Evolutionary conservation across 2,113 vertebrate genomes (phyloP).

Genomic region (Chionis minor): DNA sequence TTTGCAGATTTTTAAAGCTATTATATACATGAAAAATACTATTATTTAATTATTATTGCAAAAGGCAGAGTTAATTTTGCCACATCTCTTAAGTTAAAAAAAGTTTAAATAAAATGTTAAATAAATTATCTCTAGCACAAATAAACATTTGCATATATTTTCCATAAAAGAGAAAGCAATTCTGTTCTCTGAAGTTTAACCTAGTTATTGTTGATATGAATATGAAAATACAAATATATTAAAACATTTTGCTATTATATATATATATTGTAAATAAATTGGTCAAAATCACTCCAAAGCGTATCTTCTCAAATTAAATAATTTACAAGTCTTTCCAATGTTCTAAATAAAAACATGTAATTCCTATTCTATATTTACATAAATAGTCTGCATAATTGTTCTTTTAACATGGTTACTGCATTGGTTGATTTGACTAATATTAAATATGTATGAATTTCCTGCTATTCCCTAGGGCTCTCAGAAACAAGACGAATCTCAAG

Average conservation of each 20-base stretch:
- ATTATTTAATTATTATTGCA: neutral
- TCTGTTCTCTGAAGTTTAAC: neutral
- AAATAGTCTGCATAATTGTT: constrained; percentile 48
- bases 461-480: constrained; percentile 24
- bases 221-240: constrained; percentile 19
- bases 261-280: constrained; percentile 21
- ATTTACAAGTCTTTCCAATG: constrained; percentile 39
- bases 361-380: constrained; percentile 47
- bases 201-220: neutral
- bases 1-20: neutral
- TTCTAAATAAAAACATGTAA: constrained; percentile 30
- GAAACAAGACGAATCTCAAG: constrained; percentile 67
- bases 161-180: neutral
- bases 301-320: constrained; percentile 34
- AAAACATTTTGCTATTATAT: neutral
- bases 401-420: constrained; percentile 60
- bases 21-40: neutral
- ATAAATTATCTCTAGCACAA: neutral
- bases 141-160: neutral
- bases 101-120: neutral
- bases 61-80: neutral
- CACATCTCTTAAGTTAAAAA: neutral
- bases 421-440: constrained; percentile 64
- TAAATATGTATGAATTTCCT: constrained; percentile 68
- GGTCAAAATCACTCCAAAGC: neutral